phyloP scores from a whole-genome alignment of 2,113 vertebrate species.

The Ciconia maguari region DNA sequence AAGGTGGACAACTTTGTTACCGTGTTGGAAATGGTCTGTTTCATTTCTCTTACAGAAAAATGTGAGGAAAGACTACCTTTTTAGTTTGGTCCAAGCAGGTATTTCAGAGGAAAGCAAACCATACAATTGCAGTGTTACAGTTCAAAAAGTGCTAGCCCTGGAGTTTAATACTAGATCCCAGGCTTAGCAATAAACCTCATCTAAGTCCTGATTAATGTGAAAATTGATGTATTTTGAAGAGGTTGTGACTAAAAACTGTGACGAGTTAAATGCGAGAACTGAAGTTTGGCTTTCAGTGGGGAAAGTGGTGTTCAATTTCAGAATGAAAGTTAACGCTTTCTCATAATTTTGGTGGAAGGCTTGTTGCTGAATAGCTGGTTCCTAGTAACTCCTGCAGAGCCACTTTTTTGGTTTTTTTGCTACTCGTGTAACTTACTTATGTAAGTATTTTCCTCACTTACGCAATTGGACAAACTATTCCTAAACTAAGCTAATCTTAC shows the following conservation, averaged over 20 bases:
- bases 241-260: neutral
- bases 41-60: neutral
- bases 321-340: neutral
- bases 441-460: neutral
- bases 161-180: neutral
- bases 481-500: neutral
- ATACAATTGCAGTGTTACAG: neutral
- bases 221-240: neutral
- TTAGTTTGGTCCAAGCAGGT: neutral
- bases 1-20: neutral
- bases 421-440: neutral
- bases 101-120: neutral
- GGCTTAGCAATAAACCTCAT: neutral
- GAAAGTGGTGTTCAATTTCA: neutral
- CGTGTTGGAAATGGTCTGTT: neutral
- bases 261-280: neutral
- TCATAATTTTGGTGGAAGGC: rapidly evolving
- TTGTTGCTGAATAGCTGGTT: neutral
- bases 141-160: neutral
- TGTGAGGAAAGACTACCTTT: neutral
- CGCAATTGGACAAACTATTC: neutral
- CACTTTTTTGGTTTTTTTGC: neutral
- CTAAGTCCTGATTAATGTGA: neutral
- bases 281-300: neutral
- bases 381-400: neutral